Base-by-base conservation (phyloP, 2,888 invertebrate species). In the Pelosia muscerda region DNA sequence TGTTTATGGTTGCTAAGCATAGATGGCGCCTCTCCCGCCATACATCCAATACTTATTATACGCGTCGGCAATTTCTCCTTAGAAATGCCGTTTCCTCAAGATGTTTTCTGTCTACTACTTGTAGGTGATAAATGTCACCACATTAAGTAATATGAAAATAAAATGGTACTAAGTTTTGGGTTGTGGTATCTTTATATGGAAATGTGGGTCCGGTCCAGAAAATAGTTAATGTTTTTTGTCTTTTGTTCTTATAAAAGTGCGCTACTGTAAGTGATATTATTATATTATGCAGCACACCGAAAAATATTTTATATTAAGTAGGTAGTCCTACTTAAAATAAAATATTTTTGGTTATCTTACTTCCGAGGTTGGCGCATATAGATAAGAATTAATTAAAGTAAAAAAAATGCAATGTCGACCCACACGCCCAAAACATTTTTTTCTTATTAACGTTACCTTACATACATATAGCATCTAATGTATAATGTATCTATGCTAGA, bases 11-110 rank as follows among this genome's bases (percentile, higher is more conserved):
- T 66, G 71, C 38, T 73, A 73, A 22, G 42, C 42, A 73, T 72
- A 67, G 74, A 75, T 80, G 77, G 77, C 79, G 77, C 79, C 75
- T 68, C 81, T 71, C 69, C 71, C 75, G 73, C 71, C 63, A 66
- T 72, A 69, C 77, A 72, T 74, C 68, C 63, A 68, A 66, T 59
- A 58, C 71, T 72, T 84, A 76, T 81, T 79, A 78, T 79, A 75
- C 78, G 74, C 71, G 68, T 73, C 76, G 79, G 77, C 74, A 81
- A 84, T 87, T 86, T 87, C 87, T 84, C 86, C 68, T 79, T 69
- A 83, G 81, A 79, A 81, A 84, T 83, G 83, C 78, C 73, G 76
- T 84, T 80, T 80, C 74, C 75, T 83, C 76, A 78, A 75, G 73
- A 75, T 77, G 75, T 77, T 81, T 85, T 84, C 80, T 81, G 81